Conservation (phyloP, 2,888 invertebrate genomes). For the Agrochola circellaris region DNA sequence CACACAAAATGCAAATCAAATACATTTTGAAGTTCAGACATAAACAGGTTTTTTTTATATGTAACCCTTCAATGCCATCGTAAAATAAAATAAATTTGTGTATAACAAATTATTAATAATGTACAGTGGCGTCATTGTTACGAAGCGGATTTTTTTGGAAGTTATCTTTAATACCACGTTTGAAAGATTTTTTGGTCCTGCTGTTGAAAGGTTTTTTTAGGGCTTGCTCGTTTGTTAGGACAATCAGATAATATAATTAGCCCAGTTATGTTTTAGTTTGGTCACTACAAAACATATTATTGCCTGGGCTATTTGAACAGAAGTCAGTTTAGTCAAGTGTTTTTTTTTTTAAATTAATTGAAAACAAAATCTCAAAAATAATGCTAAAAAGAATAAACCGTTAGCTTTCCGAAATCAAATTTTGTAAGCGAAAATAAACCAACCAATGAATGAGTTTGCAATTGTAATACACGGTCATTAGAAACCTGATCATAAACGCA, state of each 20-base stretch:
- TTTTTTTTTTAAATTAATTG: too few species aligned
- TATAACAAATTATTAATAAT: not conserved
- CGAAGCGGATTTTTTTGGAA: not conserved
- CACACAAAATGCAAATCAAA: not conserved
- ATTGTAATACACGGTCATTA: constrained; percentile 44
- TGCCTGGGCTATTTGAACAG: not conserved
- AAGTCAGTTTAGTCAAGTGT: too few species aligned
- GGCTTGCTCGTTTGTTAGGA: not conserved
- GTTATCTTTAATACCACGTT: not conserved
- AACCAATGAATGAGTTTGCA: constrained; percentile 43
- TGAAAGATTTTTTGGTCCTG: too few species aligned
- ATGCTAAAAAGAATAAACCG: not conserved
- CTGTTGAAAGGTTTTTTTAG: not conserved
- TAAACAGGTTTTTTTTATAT: not conserved
- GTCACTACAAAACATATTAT: not conserved
- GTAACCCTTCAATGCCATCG: not conserved
- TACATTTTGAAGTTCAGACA: not conserved
- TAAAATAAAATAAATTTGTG: not conserved
- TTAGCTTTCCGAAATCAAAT: not conserved
- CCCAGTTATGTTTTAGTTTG: too few species aligned
- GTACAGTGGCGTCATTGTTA: not conserved
- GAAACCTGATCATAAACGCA: constrained; percentile 44
- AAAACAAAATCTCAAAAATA: too few species aligned
- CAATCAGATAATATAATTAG: not conserved
- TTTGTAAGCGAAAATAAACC: constrained; percentile 17